phyloP scores from a whole-genome alignment of 2,888 invertebrate species.

The Tiliacea aurago region DNA sequence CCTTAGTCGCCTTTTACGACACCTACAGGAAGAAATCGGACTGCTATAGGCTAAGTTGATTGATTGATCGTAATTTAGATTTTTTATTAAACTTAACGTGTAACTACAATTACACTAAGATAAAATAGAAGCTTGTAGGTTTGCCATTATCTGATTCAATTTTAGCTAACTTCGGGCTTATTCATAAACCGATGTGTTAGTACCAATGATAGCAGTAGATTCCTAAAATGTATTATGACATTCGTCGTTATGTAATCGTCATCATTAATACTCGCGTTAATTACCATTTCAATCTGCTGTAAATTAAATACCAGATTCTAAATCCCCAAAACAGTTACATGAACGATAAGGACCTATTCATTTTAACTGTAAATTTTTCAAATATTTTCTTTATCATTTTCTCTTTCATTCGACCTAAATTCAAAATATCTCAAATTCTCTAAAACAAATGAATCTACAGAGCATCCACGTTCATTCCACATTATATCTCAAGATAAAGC shows the following conservation, averaged over 20 bases:
- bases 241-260: not conserved
- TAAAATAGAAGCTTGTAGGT: not conserved
- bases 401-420: not conserved
- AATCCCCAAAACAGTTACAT: not conserved
- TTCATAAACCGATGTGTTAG: not conserved
- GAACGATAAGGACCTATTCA: not conserved
- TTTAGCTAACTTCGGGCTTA: not conserved
- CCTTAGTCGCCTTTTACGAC: too few relatives aligned
- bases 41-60: too few relatives aligned
- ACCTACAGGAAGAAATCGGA: too few relatives aligned
- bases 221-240: constrained; percentile 19
- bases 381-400: not conserved
- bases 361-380: not conserved
- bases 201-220: not conserved
- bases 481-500: constrained; percentile 52
- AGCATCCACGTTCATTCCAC: constrained; percentile 27
- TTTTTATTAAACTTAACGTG: not conserved
- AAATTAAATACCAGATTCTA: not conserved
- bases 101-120: not conserved
- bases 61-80: not conserved
- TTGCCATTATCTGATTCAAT: not conserved
- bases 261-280: constrained; percentile 24
- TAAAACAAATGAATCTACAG: constrained; percentile 23
- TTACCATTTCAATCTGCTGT: constrained; percentile 9
- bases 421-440: constrained; percentile 16